Base-by-base conservation (phyloP, 2,888 invertebrate species). In the Drosophila monieri region DNA sequence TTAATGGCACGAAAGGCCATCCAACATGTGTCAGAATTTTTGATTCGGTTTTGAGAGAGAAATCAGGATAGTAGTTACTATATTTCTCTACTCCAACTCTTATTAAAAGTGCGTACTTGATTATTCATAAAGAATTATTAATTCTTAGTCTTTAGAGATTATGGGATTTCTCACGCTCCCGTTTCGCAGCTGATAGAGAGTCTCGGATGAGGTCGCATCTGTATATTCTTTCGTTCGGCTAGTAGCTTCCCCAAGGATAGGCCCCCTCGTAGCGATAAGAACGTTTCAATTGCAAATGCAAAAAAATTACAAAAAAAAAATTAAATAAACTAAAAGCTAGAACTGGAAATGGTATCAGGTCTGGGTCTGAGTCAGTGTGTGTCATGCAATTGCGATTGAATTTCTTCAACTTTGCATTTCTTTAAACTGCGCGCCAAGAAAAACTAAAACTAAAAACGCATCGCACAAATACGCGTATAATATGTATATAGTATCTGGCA, bases 341-440 rank as follows among this genome's bases (percentile, higher is more conserved):
- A 39, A 46, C 12, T 49, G 62, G 9, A 49, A 76, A 47, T 43
- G 46, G 23, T 74, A 68, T 71, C 80, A 78, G 72, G 59, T 27
- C 48, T 48, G 51, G 37, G 46, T 68, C 18, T 64, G 41, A 18
- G 62, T 53, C 55, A 54, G 57, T 73, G 68, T 85, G 67, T 73
- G 64, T 73, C 73, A 37, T 62, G 51, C 46, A 51, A 64, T 51
- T 73, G 68, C 84, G 87, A 84, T 86, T 81, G 61, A 80, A 62
- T 86, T 76, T 84, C 81, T 72, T 73, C 67, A 66, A 77, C 68
- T 73, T 85, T 81, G 35, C 77, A 70, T 77, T 85, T 85, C 67
- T 75, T 85, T 77, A 67, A 85, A 83, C 75, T 83, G 88, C 83
- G 43, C 39, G 18, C 4, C 58, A 68, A 68, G 67, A 55, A 72